phyloP scores from a whole-genome alignment of 2,888 invertebrate species.

The Limnephilus lunatus region DNA sequence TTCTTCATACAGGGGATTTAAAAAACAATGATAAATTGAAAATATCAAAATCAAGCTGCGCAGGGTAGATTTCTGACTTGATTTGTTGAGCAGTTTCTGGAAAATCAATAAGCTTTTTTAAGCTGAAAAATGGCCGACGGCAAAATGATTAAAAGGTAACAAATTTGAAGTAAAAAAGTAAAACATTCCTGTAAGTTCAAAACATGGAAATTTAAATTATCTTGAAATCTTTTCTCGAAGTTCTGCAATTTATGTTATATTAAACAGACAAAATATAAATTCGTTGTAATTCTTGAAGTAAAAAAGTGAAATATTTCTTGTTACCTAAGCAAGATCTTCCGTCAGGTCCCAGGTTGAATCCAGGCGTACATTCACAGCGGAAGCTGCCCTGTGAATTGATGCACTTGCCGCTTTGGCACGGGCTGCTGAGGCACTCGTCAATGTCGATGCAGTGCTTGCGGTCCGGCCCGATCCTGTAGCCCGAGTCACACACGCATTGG shows the following conservation, averaged over 20 bases:
- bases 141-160: no score
- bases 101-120: no score
- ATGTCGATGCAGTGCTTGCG: slow-evolving; percentile 83
- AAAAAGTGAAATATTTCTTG: slow-evolving; percentile 58
- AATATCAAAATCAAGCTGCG: no score
- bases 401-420: slow-evolving; percentile 84
- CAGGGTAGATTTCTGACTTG: no score
- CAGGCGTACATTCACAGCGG: slow-evolving; percentile 82
- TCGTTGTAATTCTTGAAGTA: neutral
- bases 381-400: slow-evolving; percentile 84
- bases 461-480: slow-evolving; percentile 80
- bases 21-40: no score
- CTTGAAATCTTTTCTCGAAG: neutral
- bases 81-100: no score
- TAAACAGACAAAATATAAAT: slow-evolving; percentile 52
- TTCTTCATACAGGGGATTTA: no score
- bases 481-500: slow-evolving; percentile 83
- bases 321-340: slow-evolving; percentile 87
- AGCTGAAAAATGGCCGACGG: no score
- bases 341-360: slow-evolving; percentile 85
- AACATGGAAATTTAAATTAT: no score
- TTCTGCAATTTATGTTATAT: slow-evolving; percentile 10
- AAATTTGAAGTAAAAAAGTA: no score
- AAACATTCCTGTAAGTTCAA: no score
- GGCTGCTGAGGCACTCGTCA: slow-evolving; percentile 82